phyloP scores from a whole-genome alignment of 2,797 vertebrate species.

The Acanthurus lineatus region DNA sequence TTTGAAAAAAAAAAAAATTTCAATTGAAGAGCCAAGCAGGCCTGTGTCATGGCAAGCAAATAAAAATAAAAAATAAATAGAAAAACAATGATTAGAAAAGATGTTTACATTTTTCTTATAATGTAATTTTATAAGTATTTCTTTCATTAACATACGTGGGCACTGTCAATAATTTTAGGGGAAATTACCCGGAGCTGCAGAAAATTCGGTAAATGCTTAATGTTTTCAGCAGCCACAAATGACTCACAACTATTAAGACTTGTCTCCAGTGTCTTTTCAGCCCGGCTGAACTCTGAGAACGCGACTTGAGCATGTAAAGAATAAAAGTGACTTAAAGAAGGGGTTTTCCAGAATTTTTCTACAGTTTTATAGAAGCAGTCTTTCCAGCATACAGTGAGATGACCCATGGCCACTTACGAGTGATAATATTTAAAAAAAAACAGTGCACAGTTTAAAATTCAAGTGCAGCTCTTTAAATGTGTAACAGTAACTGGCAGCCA shows the following conservation, averaged over 20 bases:
- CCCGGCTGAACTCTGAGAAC: not conserved
- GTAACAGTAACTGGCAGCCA: not conserved
- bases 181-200: constrained; percentile 20
- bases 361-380: not conserved
- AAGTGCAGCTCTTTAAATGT: not conserved
- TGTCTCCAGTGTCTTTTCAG: not conserved
- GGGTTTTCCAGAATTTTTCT: not conserved
- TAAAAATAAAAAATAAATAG: not conserved
- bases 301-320: not conserved
- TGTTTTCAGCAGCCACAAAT: constrained; percentile 10
- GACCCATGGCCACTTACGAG: not conserved
- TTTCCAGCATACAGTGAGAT: not conserved
- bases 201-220: constrained; percentile 6
- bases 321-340: not conserved
- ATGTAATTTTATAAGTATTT: constrained; percentile 7
- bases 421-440: not conserved
- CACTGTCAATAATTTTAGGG: constrained; percentile 7
- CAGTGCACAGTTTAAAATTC: not conserved
- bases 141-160: constrained; percentile 14
- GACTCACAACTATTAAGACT: not conserved
- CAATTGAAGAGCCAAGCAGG: not conserved
- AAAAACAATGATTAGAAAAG: not conserved
- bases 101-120: not conserved
- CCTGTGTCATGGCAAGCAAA: not conserved
- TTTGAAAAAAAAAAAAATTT: not conserved